Conservation (phyloP, 2,113 vertebrate species). For the Halcyon senegalensis region DNA sequence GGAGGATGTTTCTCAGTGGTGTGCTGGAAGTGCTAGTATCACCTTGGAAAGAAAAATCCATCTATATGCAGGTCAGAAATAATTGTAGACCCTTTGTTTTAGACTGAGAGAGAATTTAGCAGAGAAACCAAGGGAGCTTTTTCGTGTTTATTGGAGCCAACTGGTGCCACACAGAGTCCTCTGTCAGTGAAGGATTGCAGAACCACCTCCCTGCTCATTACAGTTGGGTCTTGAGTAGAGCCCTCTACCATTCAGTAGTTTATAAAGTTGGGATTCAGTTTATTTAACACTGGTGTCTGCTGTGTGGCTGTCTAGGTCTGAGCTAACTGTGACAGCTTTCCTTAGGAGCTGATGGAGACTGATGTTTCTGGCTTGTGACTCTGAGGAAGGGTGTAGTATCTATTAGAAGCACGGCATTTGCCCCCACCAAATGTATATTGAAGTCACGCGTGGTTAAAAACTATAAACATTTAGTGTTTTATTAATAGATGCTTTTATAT, state of each 20-base stretch:
- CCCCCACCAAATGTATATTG: not conserved
- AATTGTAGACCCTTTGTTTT: not conserved
- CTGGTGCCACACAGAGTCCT: not conserved
- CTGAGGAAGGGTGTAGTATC: not conserved
- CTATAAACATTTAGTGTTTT: not conserved
- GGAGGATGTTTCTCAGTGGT: not conserved
- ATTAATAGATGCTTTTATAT: not conserved
- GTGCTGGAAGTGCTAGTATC: not conserved
- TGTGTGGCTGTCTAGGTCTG: not conserved
- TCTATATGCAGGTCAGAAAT: not conserved
- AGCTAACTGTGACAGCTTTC: not conserved
- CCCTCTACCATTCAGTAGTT: not conserved
- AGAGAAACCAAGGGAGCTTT: not conserved
- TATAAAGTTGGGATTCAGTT: not conserved
- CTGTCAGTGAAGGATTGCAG: too few relatives aligned
- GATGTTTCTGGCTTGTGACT: not conserved
- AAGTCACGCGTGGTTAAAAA: not conserved
- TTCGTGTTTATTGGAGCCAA: not conserved
- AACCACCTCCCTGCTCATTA: not conserved
- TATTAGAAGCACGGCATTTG: not conserved
- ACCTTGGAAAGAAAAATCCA: not conserved
- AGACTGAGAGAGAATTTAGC: not conserved
- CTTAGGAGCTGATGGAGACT: not conserved
- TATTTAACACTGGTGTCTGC: not conserved
- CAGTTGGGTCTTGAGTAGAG: not conserved